These are phyloP conservation scores for Siphonodentalium dalli DNA, from an alignment of 2,888 invertebrate species.

Conservation along the genomic window DNA sequence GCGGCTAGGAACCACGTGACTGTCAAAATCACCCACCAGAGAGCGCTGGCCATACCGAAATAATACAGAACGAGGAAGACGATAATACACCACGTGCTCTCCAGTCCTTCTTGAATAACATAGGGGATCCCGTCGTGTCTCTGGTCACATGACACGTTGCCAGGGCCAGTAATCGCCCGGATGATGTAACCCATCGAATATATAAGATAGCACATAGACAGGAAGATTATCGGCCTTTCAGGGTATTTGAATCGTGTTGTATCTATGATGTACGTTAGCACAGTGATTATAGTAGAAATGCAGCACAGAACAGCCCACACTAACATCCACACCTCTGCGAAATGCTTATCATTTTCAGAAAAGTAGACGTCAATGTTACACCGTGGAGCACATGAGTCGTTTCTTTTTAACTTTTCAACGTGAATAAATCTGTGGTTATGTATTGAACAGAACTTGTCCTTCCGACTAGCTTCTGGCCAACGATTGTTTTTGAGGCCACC, in stretches of 20 bases:
- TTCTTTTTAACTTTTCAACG: constrained; percentile 47
- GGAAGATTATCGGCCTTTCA: constrained; percentile 65
- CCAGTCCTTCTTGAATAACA: constrained; percentile 67
- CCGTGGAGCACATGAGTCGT: constrained; percentile 60
- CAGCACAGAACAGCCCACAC: constrained; percentile 81
- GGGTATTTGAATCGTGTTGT: constrained; percentile 66
- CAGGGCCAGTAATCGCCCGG: constrained; percentile 57
- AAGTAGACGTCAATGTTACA: constrained; percentile 77
- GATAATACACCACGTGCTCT: constrained; percentile 74
- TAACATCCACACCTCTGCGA: constrained; percentile 78
- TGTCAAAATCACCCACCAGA: constrained; percentile 70
- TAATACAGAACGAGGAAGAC: constrained; percentile 78
- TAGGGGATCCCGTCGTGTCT: constrained; percentile 65
- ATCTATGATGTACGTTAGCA: constrained; percentile 65
- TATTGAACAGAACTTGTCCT: no score
- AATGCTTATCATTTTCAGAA: constrained; percentile 73
- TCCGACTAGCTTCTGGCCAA: no score
- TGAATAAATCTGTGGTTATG: constrained; percentile 57
- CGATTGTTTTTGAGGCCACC: no score
- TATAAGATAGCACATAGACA: constrained; percentile 65
- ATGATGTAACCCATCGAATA: constrained; percentile 66
- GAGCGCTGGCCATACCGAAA: constrained; percentile 79
- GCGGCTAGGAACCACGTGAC: constrained; percentile 67
- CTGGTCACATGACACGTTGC: constrained; percentile 70
- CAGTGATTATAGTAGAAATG: constrained; percentile 63